Conservation (phyloP, 2,888 invertebrate species). For the Autographa gamma region DNA sequence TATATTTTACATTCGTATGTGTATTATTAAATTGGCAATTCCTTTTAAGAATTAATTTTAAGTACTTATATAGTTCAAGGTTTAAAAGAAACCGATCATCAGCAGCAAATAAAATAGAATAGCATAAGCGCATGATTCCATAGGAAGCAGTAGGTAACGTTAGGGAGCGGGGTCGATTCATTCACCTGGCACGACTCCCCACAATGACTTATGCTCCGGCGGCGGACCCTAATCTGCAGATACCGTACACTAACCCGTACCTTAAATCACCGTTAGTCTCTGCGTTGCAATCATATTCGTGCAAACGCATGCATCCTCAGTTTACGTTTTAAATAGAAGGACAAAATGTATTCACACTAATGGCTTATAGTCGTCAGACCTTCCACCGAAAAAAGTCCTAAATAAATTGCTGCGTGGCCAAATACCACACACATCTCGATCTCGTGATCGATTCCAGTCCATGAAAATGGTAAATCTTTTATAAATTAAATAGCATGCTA, state of each 20-base stretch:
- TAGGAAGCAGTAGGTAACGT: slow-evolving; percentile 47
- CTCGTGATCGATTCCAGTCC: background rate
- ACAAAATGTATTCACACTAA: slow-evolving; percentile 3
- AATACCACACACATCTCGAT: no score
- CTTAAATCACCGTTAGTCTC: slow-evolving; percentile 68
- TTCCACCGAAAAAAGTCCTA: no score
- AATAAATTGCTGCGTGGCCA: background rate
- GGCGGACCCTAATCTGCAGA: slow-evolving; percentile 61
- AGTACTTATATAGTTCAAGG: no score
- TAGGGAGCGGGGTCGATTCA: slow-evolving; percentile 63
- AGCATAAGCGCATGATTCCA: slow-evolving; percentile 34
- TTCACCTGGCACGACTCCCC: slow-evolving; percentile 64
- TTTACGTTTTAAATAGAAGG: slow-evolving; percentile 22
- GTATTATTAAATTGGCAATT: no score
- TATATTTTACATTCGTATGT: no score
- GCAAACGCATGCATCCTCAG: slow-evolving; percentile 28
- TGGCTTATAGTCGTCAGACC: background rate
- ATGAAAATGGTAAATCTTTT: no score
- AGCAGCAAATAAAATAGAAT: slow-evolving; percentile 33
- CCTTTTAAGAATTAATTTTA: no score
- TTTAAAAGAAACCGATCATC: slow-evolving; percentile 11
- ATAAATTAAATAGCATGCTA: no score
- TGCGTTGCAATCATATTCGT: slow-evolving; percentile 36
- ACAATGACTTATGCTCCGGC: slow-evolving; percentile 62
- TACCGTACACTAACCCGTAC: slow-evolving; percentile 67